Evolutionary conservation across 2,888 invertebrate species (phyloP).

Genomic region (Cloeon dipterum): DNA sequence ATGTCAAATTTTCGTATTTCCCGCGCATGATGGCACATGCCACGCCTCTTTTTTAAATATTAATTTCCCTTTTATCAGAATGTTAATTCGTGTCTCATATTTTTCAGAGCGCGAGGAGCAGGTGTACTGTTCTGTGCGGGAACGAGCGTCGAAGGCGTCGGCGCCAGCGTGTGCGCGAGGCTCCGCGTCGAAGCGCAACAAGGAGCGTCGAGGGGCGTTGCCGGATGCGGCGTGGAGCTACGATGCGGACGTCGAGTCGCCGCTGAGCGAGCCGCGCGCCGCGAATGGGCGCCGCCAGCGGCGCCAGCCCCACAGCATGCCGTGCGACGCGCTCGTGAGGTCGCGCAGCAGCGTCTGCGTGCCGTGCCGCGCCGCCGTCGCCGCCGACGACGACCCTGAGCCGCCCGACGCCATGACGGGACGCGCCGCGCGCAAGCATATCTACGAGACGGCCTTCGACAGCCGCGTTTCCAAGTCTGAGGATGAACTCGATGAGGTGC

Average conservation of each 20-base stretch:
- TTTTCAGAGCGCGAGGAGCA: too few species aligned
- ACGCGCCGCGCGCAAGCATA: constrained; percentile 44
- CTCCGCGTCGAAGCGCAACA: too few species aligned
- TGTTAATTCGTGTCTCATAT: too few species aligned
- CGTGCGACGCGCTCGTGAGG: constrained; percentile 2
- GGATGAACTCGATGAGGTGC: constrained; percentile 56
- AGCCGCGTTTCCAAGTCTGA: constrained; percentile 52
- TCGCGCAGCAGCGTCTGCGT: background rate
- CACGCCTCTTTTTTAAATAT: too few species aligned
- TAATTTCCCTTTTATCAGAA: too few species aligned
- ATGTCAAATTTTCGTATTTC: too few species aligned
- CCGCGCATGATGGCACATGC: too few species aligned
- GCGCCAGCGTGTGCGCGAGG: too few species aligned
- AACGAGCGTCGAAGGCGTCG: too few species aligned
- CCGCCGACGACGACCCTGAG: constrained; percentile 13
- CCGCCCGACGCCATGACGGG: constrained; percentile 27
- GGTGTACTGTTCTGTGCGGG: too few species aligned
- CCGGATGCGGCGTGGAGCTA: constrained; percentile 14
- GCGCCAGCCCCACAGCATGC: constrained; percentile 8
- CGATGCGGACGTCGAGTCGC: constrained; percentile 27
- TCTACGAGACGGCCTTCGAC: constrained; percentile 79
- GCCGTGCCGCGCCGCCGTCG: constrained; percentile 16
- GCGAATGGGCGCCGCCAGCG: constrained; percentile 8
- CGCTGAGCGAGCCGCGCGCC: constrained; percentile 20
- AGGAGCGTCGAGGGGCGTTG: too few species aligned